Conservation (phyloP, 2,113 vertebrate species). For the Phalacrocorax aristotelis region DNA sequence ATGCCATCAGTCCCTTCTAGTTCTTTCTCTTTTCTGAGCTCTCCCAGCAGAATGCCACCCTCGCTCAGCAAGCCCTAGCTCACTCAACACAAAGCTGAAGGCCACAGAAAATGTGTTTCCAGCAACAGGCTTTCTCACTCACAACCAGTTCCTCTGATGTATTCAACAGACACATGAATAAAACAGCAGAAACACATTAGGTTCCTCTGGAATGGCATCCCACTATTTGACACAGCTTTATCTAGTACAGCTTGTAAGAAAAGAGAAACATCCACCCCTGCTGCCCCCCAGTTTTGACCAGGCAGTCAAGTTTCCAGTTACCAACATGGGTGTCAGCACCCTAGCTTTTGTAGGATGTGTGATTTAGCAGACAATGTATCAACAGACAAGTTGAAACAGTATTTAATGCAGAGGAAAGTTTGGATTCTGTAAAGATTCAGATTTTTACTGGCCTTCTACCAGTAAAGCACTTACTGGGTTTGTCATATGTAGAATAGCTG, state of each 20-base stretch:
- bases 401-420: background rate
- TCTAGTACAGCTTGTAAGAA: background rate
- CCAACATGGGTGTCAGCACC: background rate
- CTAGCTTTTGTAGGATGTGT: background rate
- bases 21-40: background rate
- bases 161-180: background rate
- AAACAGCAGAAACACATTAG: background rate
- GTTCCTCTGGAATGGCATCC: background rate
- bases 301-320: background rate
- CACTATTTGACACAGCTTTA: background rate
- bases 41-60: background rate
- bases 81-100: background rate
- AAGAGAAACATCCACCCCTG: background rate
- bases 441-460: background rate
- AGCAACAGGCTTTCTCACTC: background rate
- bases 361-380: background rate
- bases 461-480: background rate
- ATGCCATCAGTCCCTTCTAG: background rate
- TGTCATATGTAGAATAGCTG: background rate
- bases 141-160: background rate
- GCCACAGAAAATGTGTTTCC: background rate
- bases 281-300: rapidly evolving
- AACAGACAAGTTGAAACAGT: background rate
- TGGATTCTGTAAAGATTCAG: background rate
- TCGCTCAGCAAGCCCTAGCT: background rate